Evolutionary conservation across 2,113 vertebrate genomes (phyloP).

Genomic region (Trachemys scripta): DNA sequence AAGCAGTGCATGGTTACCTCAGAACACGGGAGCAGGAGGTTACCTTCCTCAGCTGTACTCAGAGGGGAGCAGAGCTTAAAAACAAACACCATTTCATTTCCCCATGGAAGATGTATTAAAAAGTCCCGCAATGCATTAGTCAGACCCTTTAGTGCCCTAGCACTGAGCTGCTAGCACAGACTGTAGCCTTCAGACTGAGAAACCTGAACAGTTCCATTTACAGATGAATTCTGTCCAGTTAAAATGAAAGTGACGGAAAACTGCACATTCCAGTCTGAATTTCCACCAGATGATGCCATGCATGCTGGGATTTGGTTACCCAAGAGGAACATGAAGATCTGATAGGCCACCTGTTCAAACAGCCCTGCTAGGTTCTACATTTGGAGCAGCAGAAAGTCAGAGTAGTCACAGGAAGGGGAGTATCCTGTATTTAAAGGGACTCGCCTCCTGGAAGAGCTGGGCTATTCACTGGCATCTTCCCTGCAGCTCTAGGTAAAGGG

Average conservation of each 20-base stretch:
- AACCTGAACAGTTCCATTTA: background rate
- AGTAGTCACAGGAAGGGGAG: background rate
- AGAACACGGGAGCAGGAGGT: background rate
- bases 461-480: background rate
- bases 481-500: background rate
- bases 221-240: background rate
- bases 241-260: background rate
- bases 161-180: background rate
- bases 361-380: background rate
- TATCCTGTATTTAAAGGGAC: background rate
- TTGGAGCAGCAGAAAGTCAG: background rate
- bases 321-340: background rate
- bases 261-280: background rate
- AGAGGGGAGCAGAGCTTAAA: background rate
- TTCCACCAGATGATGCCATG: background rate
- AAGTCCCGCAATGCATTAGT: background rate
- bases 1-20: background rate
- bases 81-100: background rate
- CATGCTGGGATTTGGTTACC: background rate
- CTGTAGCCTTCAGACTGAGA: background rate
- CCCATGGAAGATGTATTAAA: rapidly evolving
- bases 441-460: background rate
- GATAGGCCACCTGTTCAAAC: background rate
- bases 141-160: background rate
- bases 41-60: background rate